These are phyloP conservation scores for Ephialtes manifestator DNA, from an alignment of 2,888 invertebrate species.

Conservation along the genomic window DNA sequence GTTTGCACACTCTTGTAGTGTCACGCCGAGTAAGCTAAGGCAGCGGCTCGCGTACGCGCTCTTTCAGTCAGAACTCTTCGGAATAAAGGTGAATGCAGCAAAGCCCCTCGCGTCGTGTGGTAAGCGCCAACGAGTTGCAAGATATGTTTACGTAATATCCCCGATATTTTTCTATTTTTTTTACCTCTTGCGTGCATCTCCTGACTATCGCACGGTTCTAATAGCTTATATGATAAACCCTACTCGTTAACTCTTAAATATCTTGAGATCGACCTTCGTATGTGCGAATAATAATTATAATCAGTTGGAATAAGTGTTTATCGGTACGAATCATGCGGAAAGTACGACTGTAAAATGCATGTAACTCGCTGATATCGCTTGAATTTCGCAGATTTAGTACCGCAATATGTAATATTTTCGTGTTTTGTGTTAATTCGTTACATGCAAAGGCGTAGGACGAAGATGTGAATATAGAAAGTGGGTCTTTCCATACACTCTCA, in stretches of 20 bases:
- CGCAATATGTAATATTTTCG: not conserved
- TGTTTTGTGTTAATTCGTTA: not conserved
- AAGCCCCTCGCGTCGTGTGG: slow-evolving; percentile 71
- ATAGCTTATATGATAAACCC: slow-evolving; percentile 27
- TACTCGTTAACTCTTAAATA: slow-evolving; percentile 59
- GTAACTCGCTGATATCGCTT: not conserved
- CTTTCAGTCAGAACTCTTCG: slow-evolving; percentile 67
- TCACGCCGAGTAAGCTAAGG: not conserved
- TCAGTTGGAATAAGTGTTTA: slow-evolving; percentile 26
- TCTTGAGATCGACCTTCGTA: slow-evolving; percentile 35
- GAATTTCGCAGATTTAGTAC: not conserved
- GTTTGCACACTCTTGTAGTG: slow-evolving; percentile 23
- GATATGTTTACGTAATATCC: slow-evolving; percentile 84
- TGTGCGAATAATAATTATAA: slow-evolving; percentile 42
- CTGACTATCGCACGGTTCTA: slow-evolving; percentile 42
- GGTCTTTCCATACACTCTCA: not conserved
- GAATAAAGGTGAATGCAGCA: slow-evolving; percentile 76
- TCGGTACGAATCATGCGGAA: slow-evolving; percentile 18
- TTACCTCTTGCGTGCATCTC: slow-evolving; percentile 39
- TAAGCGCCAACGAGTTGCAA: slow-evolving; percentile 81
- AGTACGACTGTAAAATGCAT: slow-evolving; percentile 21
- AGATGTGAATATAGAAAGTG: not conserved
- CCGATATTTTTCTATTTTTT: slow-evolving; percentile 60
- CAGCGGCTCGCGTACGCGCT: slow-evolving; percentile 49
- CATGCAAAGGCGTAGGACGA: not conserved